phyloP scores from a whole-genome alignment of 1,140 invertebrate genomes.

The Neodiprion pinetum region DNA sequence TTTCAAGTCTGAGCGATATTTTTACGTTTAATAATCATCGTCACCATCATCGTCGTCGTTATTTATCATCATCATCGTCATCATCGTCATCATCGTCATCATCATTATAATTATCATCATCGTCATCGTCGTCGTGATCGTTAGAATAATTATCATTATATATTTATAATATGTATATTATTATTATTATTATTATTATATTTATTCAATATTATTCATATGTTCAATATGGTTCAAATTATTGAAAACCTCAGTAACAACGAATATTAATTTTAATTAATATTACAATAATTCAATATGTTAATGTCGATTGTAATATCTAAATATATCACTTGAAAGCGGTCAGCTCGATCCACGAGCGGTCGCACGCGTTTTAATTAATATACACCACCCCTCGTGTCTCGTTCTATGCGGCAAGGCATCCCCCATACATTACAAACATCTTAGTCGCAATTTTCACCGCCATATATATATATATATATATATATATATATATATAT shows the following conservation, averaged over 20 bases:
- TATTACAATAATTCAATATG: conserved; percentile 16
- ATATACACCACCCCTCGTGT: conserved; percentile 21
- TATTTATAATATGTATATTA: conserved; percentile 37
- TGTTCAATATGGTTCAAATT: conserved; percentile 30
- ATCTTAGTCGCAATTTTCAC: too few species aligned
- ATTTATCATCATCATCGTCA: neutral
- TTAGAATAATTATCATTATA: conserved; percentile 26
- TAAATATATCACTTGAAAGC: conserved; percentile 52
- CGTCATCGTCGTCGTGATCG: conserved; percentile 17
- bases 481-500: too few species aligned
- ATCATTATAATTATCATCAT: conserved; percentile 14
- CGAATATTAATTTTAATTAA: conserved; percentile 30
- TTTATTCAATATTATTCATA: conserved; percentile 30
- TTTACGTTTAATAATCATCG: conserved; percentile 7
- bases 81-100: conserved; percentile 18
- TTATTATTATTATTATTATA: conserved; percentile 29
- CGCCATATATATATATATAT: too few species aligned
- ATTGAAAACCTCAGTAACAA: conserved; percentile 40
- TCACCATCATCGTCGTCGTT: neutral
- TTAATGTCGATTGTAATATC: conserved; percentile 41
- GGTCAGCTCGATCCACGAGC: conserved; percentile 48
- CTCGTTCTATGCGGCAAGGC: conserved; percentile 26
- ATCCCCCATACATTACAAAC: conserved; percentile 29
- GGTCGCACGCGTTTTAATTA: conserved; percentile 30
- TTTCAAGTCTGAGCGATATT: conserved; percentile 35